Percentiles rank a stretch among this genome's conserved stretches.
phyloP scores from a whole-genome alignment of 2,113 vertebrate genomes.

The Oreochromis aureus region DNA sequence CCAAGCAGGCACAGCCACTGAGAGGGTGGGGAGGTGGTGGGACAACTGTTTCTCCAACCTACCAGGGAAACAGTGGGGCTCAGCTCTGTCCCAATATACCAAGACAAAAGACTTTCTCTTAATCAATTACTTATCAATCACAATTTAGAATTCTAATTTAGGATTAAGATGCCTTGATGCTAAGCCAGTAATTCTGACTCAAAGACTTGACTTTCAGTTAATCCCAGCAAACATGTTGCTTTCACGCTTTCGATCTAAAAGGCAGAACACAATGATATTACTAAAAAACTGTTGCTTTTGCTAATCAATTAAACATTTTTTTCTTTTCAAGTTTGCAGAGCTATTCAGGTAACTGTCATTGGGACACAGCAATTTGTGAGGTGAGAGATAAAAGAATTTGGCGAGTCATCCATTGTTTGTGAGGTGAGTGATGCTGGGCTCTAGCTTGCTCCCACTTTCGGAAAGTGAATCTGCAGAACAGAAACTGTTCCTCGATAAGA shows the following conservation, averaged over 20 bases:
- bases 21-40: constrained; percentile 7
- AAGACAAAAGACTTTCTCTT: background rate
- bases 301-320: background rate
- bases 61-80: constrained; percentile 35
- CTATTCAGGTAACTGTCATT: constrained; percentile 17
- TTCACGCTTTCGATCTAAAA: background rate
- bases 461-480: background rate
- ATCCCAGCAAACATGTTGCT: background rate
- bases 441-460: background rate
- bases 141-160: background rate
- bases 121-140: background rate
- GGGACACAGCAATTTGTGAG: constrained; percentile 50
- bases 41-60: constrained; percentile 38
- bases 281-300: background rate
- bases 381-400: background rate
- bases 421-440: constrained; percentile 4
- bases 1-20: constrained; percentile 59
- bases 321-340: background rate
- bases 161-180: background rate
- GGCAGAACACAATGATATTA: background rate
- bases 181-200: background rate
- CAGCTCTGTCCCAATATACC: constrained; percentile 55
- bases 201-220: background rate
- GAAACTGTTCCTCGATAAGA: background rate
- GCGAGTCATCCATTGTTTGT: constrained; percentile 22